Base-by-base conservation (phyloP, 2,113 vertebrate species). In the Picathartes gymnocephalus region DNA sequence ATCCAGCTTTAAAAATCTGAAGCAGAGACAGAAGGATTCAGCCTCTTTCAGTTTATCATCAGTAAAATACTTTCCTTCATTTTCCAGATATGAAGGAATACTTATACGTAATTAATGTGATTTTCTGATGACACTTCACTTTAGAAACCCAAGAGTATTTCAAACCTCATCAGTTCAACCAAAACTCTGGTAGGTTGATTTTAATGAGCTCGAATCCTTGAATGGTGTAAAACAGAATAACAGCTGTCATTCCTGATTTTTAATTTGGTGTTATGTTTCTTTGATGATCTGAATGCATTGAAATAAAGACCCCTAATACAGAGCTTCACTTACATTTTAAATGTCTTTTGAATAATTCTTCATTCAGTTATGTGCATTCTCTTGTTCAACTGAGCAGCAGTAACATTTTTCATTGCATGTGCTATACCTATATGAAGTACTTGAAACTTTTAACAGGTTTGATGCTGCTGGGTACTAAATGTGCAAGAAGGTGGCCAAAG, bases 151-250 rank as follows among this genome's bases (percentile, higher is more conserved):
- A 40, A 27, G 19, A 79, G 7, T 74, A 93, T 96, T 85, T 96
- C 66, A 92, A 62, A 81, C 45, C 61, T 81, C 45, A 91, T 88
- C 83, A 96, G 91, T 82, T 86, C 80, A 94, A 72, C 65, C 40
- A 79, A 57, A 92, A 50, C 23, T 86, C 53, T 81, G 19, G 4
- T 61, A 60, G 19, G 54, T 73, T 16, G 5, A 28, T 94, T 96
- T 97, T 96, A 96, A 97, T 95, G 89, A 96, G 45, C 82, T 95
- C 16, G 1, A 70, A 66, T 83, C 48, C 47, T 82, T 65, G 79
- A 92, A 80, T 22, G 25, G n/a, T 80, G 20, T 57, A 71, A 91
- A 78, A 84, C 19, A 78, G 81, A 77, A 39, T 70, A 86, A 78
- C 50, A 78, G 11, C 44, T 84, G 44, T 68, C 70, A 79, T 71